Conservation (phyloP, 2,888 invertebrate genomes). For the Zaprionus obscuricornis region DNA sequence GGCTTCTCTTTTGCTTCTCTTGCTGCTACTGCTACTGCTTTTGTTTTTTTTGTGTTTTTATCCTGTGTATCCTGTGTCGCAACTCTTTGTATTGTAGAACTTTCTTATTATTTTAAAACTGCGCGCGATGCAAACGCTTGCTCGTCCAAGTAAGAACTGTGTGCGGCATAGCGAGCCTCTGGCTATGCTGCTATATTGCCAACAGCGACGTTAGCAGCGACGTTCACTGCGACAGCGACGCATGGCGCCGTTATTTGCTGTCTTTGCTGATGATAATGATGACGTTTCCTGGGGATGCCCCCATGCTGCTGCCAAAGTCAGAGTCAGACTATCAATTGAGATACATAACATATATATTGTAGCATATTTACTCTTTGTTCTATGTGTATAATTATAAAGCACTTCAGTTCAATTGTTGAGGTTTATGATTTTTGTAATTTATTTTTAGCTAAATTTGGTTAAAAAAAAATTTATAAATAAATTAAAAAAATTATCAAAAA, state of each 20-base stretch:
- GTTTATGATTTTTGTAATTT: no score
- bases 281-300: slow-evolving; percentile 51
- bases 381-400: not conserved
- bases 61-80: no score
- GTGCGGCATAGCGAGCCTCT: slow-evolving; percentile 48
- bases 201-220: slow-evolving; percentile 21
- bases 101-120: slow-evolving; percentile 40
- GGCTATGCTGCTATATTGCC: slow-evolving; percentile 63
- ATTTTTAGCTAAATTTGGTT: no score
- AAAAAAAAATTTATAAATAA: no score
- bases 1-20: no score
- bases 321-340: not conserved
- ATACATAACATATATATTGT: no score
- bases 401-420: not conserved
- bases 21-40: slow-evolving; percentile 7
- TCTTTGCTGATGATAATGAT: slow-evolving; percentile 16
- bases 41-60: slow-evolving; percentile 1
- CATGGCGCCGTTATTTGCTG: no score
- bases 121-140: slow-evolving; percentile 72
- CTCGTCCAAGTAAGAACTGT: slow-evolving; percentile 67
- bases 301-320: slow-evolving; percentile 31
- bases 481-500: no score
- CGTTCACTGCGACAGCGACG: no score
- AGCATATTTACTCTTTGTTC: no score
- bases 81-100: no score